A percentile compares a stretch with the other conserved stretches of the same genome.
Evolutionary conservation across 1,140 invertebrate species (phyloP).

Genomic region (Solen grandis): DNA sequence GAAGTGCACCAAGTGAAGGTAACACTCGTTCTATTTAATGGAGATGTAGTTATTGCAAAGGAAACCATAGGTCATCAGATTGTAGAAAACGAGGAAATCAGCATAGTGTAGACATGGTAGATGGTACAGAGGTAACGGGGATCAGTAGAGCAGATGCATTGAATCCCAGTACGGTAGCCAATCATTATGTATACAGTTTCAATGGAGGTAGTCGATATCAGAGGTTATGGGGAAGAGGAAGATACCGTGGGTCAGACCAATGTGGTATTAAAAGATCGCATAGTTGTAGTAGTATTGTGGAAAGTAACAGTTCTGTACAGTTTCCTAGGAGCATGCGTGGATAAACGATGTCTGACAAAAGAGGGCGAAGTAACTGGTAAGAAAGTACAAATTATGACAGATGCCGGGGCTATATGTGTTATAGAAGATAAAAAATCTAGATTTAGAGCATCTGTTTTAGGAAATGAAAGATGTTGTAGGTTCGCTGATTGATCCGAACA

Average conservation of each 20-base stretch:
- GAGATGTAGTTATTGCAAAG: too few species aligned
- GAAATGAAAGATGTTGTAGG: not conserved
- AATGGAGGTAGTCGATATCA: not conserved
- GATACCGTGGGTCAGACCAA: not conserved
- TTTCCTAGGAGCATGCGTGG: not conserved
- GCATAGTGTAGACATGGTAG: too few species aligned
- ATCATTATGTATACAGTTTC: not conserved
- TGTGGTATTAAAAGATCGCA: not conserved
- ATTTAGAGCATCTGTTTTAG: not conserved
- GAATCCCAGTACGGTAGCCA: too few species aligned
- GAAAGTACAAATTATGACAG: not conserved
- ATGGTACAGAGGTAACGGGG: too few species aligned
- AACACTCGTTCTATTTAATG: too few species aligned
- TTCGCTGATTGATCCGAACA: not conserved
- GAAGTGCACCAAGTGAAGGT: too few species aligned
- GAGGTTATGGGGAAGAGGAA: not conserved
- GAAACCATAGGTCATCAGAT: too few species aligned
- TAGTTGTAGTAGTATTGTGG: not conserved
- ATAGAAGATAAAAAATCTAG: not conserved
- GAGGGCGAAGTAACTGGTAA: too few species aligned
- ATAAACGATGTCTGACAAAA: not conserved
- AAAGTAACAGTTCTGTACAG: not conserved
- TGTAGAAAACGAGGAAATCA: too few species aligned
- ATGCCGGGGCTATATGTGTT: not conserved
- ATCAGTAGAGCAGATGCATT: too few species aligned